Base-by-base conservation (phyloP, 2,113 vertebrate species). In the Scartelaos histophorus region DNA sequence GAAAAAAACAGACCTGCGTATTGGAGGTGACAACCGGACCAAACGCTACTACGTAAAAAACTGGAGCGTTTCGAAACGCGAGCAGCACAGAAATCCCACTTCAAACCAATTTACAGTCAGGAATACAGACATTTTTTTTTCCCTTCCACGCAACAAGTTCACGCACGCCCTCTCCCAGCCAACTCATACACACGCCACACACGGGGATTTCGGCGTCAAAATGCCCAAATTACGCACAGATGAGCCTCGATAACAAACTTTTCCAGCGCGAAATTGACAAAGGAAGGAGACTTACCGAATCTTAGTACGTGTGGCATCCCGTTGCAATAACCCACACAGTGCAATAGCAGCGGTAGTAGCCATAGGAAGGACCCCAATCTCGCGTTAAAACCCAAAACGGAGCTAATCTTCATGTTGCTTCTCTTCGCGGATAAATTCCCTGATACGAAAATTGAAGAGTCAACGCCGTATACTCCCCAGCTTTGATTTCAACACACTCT, bases 271-370 rank as follows among this genome's bases (percentile, higher is more conserved):
- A 24, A 69, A 13, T 53, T 21, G 16, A 51, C 46, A 51, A 51
- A 13, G 53, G 62, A 62, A 62, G 88, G 79, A 5, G 47, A 92
- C 97, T 99, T 95, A 99, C 97, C 97, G 82, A 99, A 98, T 95
- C 97, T 95, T 89, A 99, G 81, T 62, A 99, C 97, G 91, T 99
- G 97, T 76, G 97, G 97, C 92, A 98, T 99, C 94, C 95, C 97
- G 87, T 94, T 95, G 87, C 94, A 95, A 94, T 94, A 95, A 94
- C 96, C 96, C 95, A 97, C 95, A 92, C 95, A 95, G 76, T 79
- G 92, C 82, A 96, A 92, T 70, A 95, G 95, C 92, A 97, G 93
- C 92, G 97, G 92, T 70, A 96, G 92, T 73, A 97, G 92, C 94
- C 94, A 92, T 91, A 93, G 73, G 89, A 87, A 92, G 93, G 93